Evolutionary conservation across 2,113 vertebrate genomes (phyloP).

Genomic region (Tricholaema leucomelas): DNA sequence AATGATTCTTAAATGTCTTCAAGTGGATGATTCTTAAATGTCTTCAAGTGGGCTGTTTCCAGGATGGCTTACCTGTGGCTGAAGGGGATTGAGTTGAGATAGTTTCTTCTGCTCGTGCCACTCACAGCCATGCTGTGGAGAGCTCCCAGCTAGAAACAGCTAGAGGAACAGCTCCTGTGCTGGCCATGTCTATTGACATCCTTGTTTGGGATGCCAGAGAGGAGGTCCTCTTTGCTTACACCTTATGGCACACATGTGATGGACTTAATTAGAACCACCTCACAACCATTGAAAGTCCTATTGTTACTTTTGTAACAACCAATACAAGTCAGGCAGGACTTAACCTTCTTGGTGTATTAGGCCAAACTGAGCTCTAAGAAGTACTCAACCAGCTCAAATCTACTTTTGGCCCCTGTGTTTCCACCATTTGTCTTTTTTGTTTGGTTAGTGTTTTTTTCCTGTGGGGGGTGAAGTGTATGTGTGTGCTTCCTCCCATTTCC

Average conservation of each 20-base stretch:
- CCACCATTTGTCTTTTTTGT: neutral
- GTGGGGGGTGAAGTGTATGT: neutral
- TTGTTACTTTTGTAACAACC: neutral
- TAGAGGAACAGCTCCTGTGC: neutral
- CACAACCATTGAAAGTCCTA: neutral
- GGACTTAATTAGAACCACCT: neutral
- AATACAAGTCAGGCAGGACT: neutral
- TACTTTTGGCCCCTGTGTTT: neutral
- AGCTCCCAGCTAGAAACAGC: neutral
- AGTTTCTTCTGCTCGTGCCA: neutral
- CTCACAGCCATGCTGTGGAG: neutral
- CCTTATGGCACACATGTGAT: neutral
- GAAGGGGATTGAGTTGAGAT: neutral
- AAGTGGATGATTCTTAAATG: neutral
- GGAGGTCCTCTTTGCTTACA: neutral
- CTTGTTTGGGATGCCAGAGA: neutral
- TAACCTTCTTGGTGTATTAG: neutral
- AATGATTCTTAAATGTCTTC: neutral
- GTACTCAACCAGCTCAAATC: neutral
- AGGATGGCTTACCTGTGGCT: neutral
- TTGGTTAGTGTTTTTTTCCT: neutral
- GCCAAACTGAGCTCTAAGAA: neutral
- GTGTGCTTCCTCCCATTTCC: neutral
- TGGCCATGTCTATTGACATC: accelerated
- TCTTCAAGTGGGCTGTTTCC: neutral